Evolutionary conservation across 2,113 vertebrate species (phyloP).

Genomic region (Cheirogaleus medius): DNA sequence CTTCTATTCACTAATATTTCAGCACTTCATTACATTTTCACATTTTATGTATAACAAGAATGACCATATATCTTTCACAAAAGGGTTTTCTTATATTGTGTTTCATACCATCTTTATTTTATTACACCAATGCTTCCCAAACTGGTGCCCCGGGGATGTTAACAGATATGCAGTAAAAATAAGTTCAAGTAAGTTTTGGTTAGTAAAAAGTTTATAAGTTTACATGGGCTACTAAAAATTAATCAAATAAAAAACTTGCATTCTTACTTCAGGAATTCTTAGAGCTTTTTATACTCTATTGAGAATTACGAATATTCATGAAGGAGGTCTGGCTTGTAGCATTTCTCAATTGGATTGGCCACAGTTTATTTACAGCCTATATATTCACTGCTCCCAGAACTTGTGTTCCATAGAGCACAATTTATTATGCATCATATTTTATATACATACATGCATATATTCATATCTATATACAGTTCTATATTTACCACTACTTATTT

Average conservation of each 20-base stretch:
- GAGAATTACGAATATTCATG: slow-evolving; percentile 35
- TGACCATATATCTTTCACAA: neutral
- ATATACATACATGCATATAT: neutral
- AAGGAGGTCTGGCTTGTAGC: neutral
- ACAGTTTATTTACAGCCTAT: neutral
- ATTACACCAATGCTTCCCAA: neutral
- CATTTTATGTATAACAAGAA: neutral
- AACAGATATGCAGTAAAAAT: neutral
- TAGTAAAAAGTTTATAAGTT: neutral
- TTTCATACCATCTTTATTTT: neutral
- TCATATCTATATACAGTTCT: neutral
- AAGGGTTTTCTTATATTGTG: neutral
- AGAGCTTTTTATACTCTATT: neutral
- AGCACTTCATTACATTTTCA: neutral
- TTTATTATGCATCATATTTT: neutral
- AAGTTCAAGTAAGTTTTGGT: neutral
- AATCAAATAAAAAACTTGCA: slow-evolving; percentile 3
- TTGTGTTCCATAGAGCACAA: neutral
- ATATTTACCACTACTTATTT: neutral
- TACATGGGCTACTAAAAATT: neutral
- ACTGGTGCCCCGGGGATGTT: neutral
- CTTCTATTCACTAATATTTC: slow-evolving; percentile 12
- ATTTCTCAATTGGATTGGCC: neutral
- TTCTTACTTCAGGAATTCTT: slow-evolving; percentile 31
- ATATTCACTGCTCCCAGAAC: neutral